Evolutionary conservation across 2,888 invertebrate species (phyloP), one percentile per base, ranked within the genome.

Genomic region (Drosophila incognita): DNA sequence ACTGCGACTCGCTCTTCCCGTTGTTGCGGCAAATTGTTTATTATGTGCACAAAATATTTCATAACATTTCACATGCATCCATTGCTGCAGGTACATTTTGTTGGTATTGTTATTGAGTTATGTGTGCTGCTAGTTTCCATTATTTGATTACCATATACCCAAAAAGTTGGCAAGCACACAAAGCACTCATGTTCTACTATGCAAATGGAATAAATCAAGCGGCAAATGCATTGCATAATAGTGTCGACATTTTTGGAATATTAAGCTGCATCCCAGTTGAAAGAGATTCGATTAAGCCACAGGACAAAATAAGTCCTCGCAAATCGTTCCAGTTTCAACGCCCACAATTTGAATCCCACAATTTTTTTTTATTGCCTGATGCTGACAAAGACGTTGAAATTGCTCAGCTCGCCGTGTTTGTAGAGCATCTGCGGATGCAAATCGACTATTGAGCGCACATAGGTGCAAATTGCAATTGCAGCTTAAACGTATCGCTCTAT

Each of bases 401-500:
- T 53, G 31, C 75, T 36, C n/a, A 11, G 52, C 58, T 61, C 74
- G 63, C 71, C 69, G 65, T 57, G 52, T 57, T 53, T 58, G 52
- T 29, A 52, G 46, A 49, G 62, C 68, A 57, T 8, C 15, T 24
- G 27, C 27, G 36, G 13, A 54, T 36, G 36, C 18, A 56, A 13
- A 46, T 24, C 24, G 24, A 15, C 21, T 24, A 46, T 46, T 46
- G 13, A 56, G 54, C 4, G 54, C 4, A 54, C 10, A 38, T n/a
- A 46, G 54, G 24, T 29, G 27, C n/a, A 59, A 21, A 56, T 71
- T 69, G 75, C 40, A n/a, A 24, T 56, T 58, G 79, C 80, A 58
- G 65, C 40, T 70, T 69, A 72, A 80, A 65, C 83, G 66, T 74
- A 67, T 81, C 81, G 81, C 69, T 83, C 70, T 86, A 86, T 86